phyloP scores from a whole-genome alignment of 2,888 invertebrate species.

The Sphaerophoria taeniata region DNA sequence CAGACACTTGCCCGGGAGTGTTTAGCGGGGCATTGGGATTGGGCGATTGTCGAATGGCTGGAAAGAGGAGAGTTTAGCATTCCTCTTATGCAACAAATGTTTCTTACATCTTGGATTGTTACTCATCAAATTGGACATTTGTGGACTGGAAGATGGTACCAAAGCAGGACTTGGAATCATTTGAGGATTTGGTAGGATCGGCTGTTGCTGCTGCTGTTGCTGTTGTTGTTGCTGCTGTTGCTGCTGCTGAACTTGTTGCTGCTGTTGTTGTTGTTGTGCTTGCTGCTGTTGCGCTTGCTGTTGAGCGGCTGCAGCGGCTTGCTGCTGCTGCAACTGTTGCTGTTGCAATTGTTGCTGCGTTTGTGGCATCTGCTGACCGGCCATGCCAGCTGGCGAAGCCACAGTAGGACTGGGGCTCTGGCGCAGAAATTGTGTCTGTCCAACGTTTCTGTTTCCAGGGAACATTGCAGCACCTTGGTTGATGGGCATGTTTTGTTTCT shows the following conservation, averaged over 20 bases:
- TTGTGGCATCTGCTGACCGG: conserved; percentile 82
- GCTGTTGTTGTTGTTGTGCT: conserved; percentile 75
- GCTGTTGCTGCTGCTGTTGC: conserved; percentile 80
- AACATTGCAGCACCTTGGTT: conserved; percentile 83
- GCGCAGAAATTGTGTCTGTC: conserved; percentile 89
- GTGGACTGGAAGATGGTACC: conserved; percentile 88
- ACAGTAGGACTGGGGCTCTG: conserved; percentile 92
- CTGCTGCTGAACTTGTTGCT: conserved; percentile 77
- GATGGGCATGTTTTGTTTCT: conserved; percentile 81
- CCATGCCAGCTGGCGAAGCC: conserved; percentile 87
- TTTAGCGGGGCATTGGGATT: conserved; percentile 91
- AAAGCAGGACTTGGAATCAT: conserved; percentile 89
- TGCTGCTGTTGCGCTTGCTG: conserved; percentile 78
- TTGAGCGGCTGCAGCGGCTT: conserved; percentile 83
- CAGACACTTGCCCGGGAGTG: conserved; percentile 86
- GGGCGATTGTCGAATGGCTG: conserved; percentile 90
- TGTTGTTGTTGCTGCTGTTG: conserved; percentile 76
- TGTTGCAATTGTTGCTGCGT: conserved; percentile 80
- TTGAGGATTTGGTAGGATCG: conserved; percentile 83
- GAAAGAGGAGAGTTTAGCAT: neutral
- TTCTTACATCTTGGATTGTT: conserved; percentile 83
- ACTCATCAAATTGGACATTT: conserved; percentile 85
- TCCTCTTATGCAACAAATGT: neutral
- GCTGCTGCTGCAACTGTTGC: conserved; percentile 78
- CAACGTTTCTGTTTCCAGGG: conserved; percentile 85